Percentiles rank a stretch among this genome's conserved stretches.
Conservation (phyloP, 2,113 vertebrate species). For the Sphyrna mokarran region DNA sequence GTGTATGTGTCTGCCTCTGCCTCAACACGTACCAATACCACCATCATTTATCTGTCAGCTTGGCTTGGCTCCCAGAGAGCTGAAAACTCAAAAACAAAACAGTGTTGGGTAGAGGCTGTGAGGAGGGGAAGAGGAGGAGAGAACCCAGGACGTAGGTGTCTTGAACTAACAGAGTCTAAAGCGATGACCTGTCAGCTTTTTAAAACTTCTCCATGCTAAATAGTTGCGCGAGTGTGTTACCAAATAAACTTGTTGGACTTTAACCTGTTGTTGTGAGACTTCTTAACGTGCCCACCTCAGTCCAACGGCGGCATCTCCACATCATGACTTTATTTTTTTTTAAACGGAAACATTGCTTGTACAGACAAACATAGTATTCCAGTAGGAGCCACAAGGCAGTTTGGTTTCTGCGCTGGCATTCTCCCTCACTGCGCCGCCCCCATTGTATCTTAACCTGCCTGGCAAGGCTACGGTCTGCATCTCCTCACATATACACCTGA, state of each 20-base stretch:
- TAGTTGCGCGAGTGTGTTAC: too few relatives aligned
- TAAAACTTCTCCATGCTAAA: too few relatives aligned
- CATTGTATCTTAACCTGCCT: neutral
- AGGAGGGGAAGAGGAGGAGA: neutral
- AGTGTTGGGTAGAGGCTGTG: too few relatives aligned
- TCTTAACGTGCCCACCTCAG: too few relatives aligned
- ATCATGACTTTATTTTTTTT: neutral
- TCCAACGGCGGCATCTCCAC: too few relatives aligned
- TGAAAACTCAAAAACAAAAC: neutral
- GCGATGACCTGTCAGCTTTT: neutral
- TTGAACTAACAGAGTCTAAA: neutral
- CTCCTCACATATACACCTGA: neutral
- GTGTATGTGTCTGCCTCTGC: slow-evolving; percentile 2
- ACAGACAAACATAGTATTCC: neutral
- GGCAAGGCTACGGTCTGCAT: neutral
- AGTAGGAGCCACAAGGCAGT: neutral
- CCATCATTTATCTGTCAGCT: neutral
- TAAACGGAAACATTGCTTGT: neutral
- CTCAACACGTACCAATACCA: neutral
- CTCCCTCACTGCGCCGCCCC: too few relatives aligned
- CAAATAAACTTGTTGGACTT: too few relatives aligned
- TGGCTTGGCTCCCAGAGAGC: slow-evolving; percentile 5
- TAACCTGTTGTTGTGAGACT: too few relatives aligned
- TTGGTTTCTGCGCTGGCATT: neutral
- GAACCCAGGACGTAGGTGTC: neutral